These are phyloP conservation scores for Dicyrtoma fusca DNA, from an alignment of 2,888 invertebrate species.

Conservation along the genomic window DNA sequence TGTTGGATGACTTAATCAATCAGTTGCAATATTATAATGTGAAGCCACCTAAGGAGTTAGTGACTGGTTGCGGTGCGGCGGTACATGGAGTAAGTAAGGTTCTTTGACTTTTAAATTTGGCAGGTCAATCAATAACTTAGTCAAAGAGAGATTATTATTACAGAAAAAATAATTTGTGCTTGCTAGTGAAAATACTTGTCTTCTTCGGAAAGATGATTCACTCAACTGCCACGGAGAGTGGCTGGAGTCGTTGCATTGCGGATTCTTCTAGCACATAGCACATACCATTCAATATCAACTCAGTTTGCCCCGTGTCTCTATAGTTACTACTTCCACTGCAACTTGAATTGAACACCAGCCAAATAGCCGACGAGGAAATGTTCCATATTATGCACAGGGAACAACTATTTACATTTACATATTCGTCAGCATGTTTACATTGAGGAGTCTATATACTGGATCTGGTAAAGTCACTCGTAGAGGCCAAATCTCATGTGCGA, in stretches of 20 bases:
- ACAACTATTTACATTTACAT: constrained; percentile 12
- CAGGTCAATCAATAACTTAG: too few species aligned
- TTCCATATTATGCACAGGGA: constrained; percentile 21
- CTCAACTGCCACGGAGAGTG: constrained; percentile 13
- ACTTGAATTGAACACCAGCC: constrained; percentile 30
- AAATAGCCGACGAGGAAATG: constrained; percentile 31
- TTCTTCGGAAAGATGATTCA: constrained; percentile 27
- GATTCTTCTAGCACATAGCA: neutral
- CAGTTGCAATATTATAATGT: too few species aligned
- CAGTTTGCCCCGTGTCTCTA: constrained; percentile 21
- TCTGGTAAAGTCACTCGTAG: too few species aligned
- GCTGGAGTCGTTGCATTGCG: neutral
- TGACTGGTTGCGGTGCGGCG: too few species aligned
- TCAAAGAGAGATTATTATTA: too few species aligned
- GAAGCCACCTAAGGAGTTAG: too few species aligned
- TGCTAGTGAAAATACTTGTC: neutral
- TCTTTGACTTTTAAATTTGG: too few species aligned
- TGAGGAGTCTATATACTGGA: too few species aligned
- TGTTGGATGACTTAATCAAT: too few species aligned
- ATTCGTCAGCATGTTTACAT: constrained; percentile 15
- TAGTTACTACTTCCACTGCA: constrained; percentile 15
- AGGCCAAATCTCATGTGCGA: too few species aligned
- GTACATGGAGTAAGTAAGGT: too few species aligned
- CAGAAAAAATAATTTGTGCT: too few species aligned
- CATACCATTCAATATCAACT: constrained; percentile 13